Conservation (phyloP, 2,113 vertebrate genomes). For the Raja brachyura region DNA sequence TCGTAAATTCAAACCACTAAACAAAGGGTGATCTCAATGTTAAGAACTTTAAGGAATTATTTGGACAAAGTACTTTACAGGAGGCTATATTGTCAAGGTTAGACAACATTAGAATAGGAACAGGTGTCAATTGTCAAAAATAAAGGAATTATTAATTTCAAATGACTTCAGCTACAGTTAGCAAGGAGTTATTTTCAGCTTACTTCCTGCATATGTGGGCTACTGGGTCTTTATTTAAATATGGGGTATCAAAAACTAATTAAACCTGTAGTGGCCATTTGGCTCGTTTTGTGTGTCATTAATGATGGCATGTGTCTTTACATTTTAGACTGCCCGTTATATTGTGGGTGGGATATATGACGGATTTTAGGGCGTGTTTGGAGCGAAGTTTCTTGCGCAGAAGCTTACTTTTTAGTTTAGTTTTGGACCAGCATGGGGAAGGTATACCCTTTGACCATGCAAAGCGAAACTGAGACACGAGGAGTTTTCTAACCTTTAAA, state of each 20-base stretch:
- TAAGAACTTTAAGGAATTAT: not conserved
- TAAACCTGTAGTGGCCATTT: not conserved
- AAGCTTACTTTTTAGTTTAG: too few species aligned
- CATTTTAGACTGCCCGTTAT: too few species aligned
- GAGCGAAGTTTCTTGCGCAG: too few species aligned
- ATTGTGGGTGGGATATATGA: too few species aligned
- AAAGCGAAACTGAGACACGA: too few species aligned
- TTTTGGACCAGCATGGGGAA: too few species aligned
- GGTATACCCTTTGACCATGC: too few species aligned
- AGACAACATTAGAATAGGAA: not conserved
- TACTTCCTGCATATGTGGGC: not conserved
- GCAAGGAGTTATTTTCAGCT: not conserved
- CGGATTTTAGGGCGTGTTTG: too few species aligned
- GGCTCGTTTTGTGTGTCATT: too few species aligned
- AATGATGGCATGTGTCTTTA: too few species aligned
- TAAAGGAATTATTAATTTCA: not conserved
- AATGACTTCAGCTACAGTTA: not conserved
- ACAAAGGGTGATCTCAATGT: not conserved
- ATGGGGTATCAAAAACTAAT: not conserved
- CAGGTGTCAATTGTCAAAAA: not conserved
- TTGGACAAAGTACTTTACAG: not conserved
- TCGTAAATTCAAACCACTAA: not conserved
- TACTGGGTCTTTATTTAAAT: not conserved
- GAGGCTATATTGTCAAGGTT: not conserved
- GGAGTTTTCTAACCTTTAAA: too few species aligned